Conservation (phyloP, 1,140 invertebrate genomes). For the Calephelis nemesis region DNA sequence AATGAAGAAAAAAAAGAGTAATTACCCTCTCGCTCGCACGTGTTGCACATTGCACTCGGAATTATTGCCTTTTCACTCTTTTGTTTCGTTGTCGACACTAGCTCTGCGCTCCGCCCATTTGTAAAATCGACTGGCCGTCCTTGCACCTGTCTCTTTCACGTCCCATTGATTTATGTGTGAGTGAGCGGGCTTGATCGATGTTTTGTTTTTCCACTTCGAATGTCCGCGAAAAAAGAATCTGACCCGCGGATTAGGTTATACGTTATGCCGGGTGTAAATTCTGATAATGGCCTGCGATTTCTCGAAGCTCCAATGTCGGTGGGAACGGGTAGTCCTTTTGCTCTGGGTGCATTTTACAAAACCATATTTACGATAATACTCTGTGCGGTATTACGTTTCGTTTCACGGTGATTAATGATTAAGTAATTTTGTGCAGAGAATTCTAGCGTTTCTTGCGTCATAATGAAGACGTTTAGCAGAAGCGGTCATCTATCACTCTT, state of each 20-base stretch:
- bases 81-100: constrained; percentile 71
- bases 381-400: constrained; percentile 64
- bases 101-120: constrained; percentile 73
- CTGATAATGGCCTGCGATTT: constrained; percentile 64
- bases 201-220: constrained; percentile 48
- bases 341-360: constrained; percentile 50
- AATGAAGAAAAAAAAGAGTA: constrained; percentile 46
- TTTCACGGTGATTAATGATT: constrained; percentile 65
- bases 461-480: constrained; percentile 58
- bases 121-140: constrained; percentile 71
- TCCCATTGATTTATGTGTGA: constrained; percentile 75
- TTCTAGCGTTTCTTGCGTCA: constrained; percentile 29
- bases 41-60: constrained; percentile 60
- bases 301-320: constrained; percentile 51
- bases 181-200: constrained; percentile 70
- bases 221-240: constrained; percentile 39
- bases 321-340: constrained; percentile 35
- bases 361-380: constrained; percentile 69
- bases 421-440: constrained; percentile 42
- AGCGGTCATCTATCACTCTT: constrained; percentile 37
- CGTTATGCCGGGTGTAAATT: constrained; percentile 60
- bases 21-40: constrained; percentile 48
- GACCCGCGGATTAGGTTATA: constrained; percentile 43
- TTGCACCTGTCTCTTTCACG: constrained; percentile 73
- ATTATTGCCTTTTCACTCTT: constrained; percentile 75